Evolutionary conservation across 35 echinoderm and acorn worm genomes (phyloP), one percentile per base, ranked within the genome.

Genomic region (Eucidaris tribuloides): DNA sequence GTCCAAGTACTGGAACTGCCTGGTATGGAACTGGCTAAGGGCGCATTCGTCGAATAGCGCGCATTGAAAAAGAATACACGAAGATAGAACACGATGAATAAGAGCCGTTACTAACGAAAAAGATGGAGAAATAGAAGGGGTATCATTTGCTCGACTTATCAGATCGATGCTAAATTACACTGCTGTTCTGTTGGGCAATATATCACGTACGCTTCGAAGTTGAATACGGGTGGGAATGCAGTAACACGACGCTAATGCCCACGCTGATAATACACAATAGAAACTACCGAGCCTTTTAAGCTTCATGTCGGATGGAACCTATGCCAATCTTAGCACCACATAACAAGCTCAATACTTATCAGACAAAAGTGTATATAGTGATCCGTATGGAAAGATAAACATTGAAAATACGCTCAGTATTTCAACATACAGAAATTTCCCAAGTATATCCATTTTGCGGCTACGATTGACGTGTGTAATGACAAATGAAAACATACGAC

Each of bases 1-100:
- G 94, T 97, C 94, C 94, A 97, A 62, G 87, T 89, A 70, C 78
- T 89, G 30, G 94, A 97, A 38, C 86, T 84, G n/a, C 90, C 94
- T 35, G 94, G 94, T 23, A 97, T 87, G 68, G 89, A 97, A n/a
- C n/a, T 52, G 86, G 80, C 52, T 92, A 50, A 14, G 94, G 94
- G 11, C 85, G 86, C 94, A 97, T 97, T 65, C 89, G 89, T 14
- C 96, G 86, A 80, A 93, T 90, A 29, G 86, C 83, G 29, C 91
- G 83, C 90, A 99, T 93, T n/a, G 60, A 93, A 99, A 20, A 93
- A 62, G 39, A 99, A 99, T 36, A 93, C 87, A 15, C 91, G 77
- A 19, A 99, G 56, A 77, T 99, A 99, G 25, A 83, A 81, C 27
- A 99, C 50, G n/a, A 31, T 90, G 45, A 37, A 79, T 90, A 32